Percentiles rank a stretch among this genome's conserved stretches.
These are phyloP conservation scores for Xiphias gladius DNA, from an alignment of 2,113 vertebrate genomes.

Conservation along the genomic window DNA sequence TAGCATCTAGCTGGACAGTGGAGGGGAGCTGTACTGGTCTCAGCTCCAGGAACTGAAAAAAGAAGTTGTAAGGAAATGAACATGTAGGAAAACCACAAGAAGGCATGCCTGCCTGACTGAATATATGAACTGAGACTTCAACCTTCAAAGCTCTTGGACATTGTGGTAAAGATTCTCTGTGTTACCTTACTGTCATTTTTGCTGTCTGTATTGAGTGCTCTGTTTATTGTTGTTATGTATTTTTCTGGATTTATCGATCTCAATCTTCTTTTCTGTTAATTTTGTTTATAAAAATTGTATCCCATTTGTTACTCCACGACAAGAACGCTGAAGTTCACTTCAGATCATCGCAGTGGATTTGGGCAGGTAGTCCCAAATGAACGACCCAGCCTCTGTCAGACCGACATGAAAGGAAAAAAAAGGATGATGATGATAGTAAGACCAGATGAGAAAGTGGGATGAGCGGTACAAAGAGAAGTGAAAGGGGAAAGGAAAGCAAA, in stretches of 20 bases:
- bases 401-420: background rate
- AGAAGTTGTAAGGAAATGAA: slow-evolving; percentile 31
- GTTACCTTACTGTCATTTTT: slow-evolving; percentile 34
- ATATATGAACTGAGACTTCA: slow-evolving; percentile 61
- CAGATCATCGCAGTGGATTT: slow-evolving; percentile 5
- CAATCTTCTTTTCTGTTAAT: slow-evolving; percentile 10
- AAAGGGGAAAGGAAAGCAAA: background rate
- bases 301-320: background rate
- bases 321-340: slow-evolving; percentile 5
- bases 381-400: background rate
- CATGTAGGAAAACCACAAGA: slow-evolving; percentile 55
- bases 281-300: slow-evolving; percentile 17
- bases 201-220: slow-evolving; percentile 35
- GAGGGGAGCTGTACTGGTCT: slow-evolving; percentile 20
- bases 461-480: background rate
- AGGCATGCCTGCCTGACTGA: slow-evolving; percentile 65
- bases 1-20: slow-evolving; percentile 41
- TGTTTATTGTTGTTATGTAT: slow-evolving; percentile 36
- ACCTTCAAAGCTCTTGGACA: slow-evolving; percentile 56
- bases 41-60: slow-evolving; percentile 36
- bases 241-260: slow-evolving; percentile 36
- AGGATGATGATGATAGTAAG: slow-evolving; percentile 14
- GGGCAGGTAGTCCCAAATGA: slow-evolving; percentile 8
- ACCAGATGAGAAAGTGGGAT: background rate
- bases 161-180: slow-evolving; percentile 61